Conservation (phyloP, 2,797 vertebrate species). For the Alca torda region DNA sequence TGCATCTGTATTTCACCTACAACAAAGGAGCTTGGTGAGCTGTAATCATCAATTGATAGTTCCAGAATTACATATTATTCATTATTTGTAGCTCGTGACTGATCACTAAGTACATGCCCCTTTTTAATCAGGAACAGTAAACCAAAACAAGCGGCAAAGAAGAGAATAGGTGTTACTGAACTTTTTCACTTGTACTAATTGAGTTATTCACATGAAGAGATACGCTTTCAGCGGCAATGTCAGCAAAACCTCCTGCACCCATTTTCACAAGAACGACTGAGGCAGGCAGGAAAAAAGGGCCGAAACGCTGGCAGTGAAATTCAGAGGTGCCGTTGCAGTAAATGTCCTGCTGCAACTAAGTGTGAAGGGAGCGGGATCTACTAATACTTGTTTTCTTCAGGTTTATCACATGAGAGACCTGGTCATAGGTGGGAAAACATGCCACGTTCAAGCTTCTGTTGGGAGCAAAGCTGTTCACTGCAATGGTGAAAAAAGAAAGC, state of each 20-base stretch:
- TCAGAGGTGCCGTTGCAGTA: background rate
- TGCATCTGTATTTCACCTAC: background rate
- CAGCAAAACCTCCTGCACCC: background rate
- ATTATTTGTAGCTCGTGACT: background rate
- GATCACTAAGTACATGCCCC: background rate
- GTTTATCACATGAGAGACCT: background rate
- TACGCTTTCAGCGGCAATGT: background rate
- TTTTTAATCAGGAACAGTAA: background rate
- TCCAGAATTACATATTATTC: background rate
- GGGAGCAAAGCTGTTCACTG: background rate
- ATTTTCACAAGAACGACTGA: background rate
- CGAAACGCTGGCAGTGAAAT: background rate
- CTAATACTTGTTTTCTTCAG: background rate
- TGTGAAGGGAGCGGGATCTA: background rate
- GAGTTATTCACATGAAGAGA: background rate
- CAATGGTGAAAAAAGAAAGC: background rate
- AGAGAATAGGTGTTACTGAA: background rate
- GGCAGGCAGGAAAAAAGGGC: background rate
- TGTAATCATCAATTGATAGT: background rate
- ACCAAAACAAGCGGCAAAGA: background rate
- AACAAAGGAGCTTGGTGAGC: background rate
- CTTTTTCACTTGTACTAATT: background rate
- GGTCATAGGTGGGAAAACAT: background rate
- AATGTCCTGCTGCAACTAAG: accelerated
- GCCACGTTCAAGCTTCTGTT: background rate